Base-by-base conservation (phyloP, 2,113 vertebrate species). In the Oenanthe oenanthe region DNA sequence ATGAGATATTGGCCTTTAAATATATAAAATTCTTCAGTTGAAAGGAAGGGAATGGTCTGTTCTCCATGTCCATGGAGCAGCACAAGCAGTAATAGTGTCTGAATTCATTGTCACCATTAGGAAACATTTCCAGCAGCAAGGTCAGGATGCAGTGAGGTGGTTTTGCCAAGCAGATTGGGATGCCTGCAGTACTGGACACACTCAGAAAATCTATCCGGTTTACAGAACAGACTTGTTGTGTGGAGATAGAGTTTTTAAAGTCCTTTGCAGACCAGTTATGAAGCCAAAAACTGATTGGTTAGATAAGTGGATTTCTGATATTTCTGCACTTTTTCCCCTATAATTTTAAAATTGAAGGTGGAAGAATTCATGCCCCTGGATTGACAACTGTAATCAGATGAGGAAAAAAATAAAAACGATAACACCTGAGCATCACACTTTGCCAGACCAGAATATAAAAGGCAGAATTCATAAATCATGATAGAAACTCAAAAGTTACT, bases 61-160 rank as follows among this genome's bases (percentile, higher is more conserved):
- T 70, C 28, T 77, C n/a, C 0, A 0, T 40, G 62, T 36, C 40
- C 45, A 7, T 13, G 45, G n/a, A 38, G 29, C 32, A 63, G n/a
- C 48, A 63, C 31, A 67, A 72, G 17, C 53, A 56, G 45, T 20
- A 24, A 34, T 18, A 22, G 10, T 36, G 15, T 79, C 79, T 63
- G 48, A 67, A 79, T 38, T 51, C 0, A 4, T n/a, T 42, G 51
- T 47, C 56, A 14, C 10, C 10, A 7, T 51, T 9, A 51, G 34
- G 58, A 85, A 94, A 47, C 6, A 5, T 47, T 79, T 75, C 84
- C 68, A 65, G n/a, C n/a, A 61, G 40, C 32, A 36, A 32, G 24
- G n/a, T 21, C 76, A 68, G 24, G n/a, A 48, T 61, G 26, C 32
- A 60, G 20, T 24, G 40, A 32, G 5, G 9, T 43, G 51, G 17